Evolutionary conservation across 2,888 invertebrate species (phyloP).

Genomic region (Idaea aversata): DNA sequence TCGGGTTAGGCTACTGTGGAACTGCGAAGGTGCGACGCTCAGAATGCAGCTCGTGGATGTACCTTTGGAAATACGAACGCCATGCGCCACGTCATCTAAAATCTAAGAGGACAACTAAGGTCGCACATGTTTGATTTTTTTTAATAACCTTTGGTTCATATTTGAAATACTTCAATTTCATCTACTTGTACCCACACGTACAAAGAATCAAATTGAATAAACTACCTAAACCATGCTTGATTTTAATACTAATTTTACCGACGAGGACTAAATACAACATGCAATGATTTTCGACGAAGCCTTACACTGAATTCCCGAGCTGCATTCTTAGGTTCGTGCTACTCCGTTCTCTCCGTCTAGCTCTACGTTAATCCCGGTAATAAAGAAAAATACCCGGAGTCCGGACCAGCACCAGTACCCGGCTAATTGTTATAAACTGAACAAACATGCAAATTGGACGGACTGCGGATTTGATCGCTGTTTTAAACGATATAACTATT

Average conservation of each 20-base stretch:
- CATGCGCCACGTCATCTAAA: too few relatives aligned
- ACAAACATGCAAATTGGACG: conserved; percentile 72
- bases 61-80: too few relatives aligned
- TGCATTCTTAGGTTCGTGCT: conserved; percentile 8
- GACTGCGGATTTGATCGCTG: conserved; percentile 56
- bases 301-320: background rate
- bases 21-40: background rate
- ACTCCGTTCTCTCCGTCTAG: conserved; percentile 28
- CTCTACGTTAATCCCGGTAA: conserved; percentile 65
- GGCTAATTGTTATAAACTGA: conserved; percentile 76
- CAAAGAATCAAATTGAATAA: too few relatives aligned
- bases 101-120: too few relatives aligned
- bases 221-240: too few relatives aligned
- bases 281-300: background rate
- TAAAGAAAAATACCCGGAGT: conserved; percentile 71
- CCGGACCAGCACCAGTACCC: conserved; percentile 35
- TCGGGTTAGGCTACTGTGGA: conserved; percentile 21
- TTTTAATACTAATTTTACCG: too few relatives aligned
- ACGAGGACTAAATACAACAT: too few relatives aligned
- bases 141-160: too few relatives aligned
- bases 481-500: conserved; percentile 47
- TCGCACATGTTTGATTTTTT: too few relatives aligned
- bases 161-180: too few relatives aligned
- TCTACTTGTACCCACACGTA: too few relatives aligned
- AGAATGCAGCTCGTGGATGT: background rate